Evolutionary conservation across 2,113 vertebrate species (phyloP), one percentile per base, ranked within the genome.

Genomic region (Hemibates koningsi): DNA sequence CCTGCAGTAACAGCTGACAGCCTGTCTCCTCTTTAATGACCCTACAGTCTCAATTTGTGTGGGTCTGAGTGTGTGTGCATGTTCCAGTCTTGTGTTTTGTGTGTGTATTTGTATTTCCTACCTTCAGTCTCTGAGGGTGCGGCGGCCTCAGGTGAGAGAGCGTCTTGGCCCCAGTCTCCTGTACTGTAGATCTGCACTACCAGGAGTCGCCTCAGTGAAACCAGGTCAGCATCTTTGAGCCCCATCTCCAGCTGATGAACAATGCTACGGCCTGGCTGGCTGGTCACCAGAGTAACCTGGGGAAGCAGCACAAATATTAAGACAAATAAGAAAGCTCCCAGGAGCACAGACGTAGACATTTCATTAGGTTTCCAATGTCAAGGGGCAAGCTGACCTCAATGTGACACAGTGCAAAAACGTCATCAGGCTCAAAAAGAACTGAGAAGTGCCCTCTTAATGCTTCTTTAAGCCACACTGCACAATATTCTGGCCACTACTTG

Each of bases 221-320:
- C 88, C 50, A 98, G 93, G 92, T 98, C 97, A 5, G 94, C 84
- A 1, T 97, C 96, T 86, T 95, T 97, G 43, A 99, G 86, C 2
- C 96, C 97, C 29, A 89, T 86, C 88, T 98, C 97, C 90, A 99
- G 86, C 53, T 96, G 96, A 63, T 88, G 95, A 38, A 97, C 95
- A 66, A 98, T 80, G 9, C 95, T 89, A 50, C 61, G 95, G 73
- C 97, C 96, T 6, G 95, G 86, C 76, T 97, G 97, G 81, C 97
- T 95, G 83, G 97, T 98, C 92, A 99, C 90, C 93, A 99, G 84
- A 1, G 97, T 98, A 90, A 99, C 96, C 98, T 99, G 94, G 32
- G 34, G 56, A 88, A 17, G 34, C 14, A 6, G 9, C n/a, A 59
- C 6, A 43, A 12, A 48, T 32, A 81, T 57, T 27, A 27, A 53